Base-by-base conservation (phyloP, 2,113 vertebrate species). In the Rutilus rutilus region DNA sequence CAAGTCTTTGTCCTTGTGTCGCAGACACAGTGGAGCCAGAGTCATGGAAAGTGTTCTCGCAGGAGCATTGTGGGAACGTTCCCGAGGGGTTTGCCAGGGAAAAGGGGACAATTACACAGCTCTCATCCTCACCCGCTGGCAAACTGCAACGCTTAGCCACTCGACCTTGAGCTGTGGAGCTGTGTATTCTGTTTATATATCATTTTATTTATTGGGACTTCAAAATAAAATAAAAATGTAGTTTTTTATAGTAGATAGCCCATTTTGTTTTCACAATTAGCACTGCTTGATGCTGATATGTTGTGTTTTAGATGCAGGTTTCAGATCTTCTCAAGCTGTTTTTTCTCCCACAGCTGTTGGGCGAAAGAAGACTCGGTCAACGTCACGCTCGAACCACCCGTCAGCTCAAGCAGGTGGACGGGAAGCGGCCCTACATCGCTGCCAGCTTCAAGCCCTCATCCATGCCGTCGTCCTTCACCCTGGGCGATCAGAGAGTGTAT, bases 401-500 rank as follows among this genome's bases (percentile, higher is more conserved):
- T 14, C 96, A 97, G 76, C 96, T 97, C 0, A 93, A 96, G 8
- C 97, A 98, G 76, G 91, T 96, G 74, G 97, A 98, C 76, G 92
- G 92, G 64, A 95, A 95, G 87, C 96, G 95, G 83, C 96, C 98
- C n/a, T 99, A 97, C 93, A 96, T 99, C 0, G 96, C 97, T 0
- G 98, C 97, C 8, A 96, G 97, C 39, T 98, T 99, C 90, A 95
- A 92, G 19, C 93, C 91, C 50, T 64, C 52, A 11, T 27, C 94
- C n/a, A 93, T 99, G 82, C 98, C 97, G 0, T 39, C 93, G 11
- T 93, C 94, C 89, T 98, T 98, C 94, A 95, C 94, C 15, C 91
- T 99, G 19, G 98, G 98, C 0, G 96, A 97, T 87, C 96, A 97
- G 93, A 96, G 96, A 50, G 95, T 94, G 54, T 96, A 97, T 0